Percentiles rank a stretch among this genome's conserved stretches.
Evolutionary conservation across 2,797 vertebrate genomes (phyloP).

Genomic region (Pseudochirops cupreus): DNA sequence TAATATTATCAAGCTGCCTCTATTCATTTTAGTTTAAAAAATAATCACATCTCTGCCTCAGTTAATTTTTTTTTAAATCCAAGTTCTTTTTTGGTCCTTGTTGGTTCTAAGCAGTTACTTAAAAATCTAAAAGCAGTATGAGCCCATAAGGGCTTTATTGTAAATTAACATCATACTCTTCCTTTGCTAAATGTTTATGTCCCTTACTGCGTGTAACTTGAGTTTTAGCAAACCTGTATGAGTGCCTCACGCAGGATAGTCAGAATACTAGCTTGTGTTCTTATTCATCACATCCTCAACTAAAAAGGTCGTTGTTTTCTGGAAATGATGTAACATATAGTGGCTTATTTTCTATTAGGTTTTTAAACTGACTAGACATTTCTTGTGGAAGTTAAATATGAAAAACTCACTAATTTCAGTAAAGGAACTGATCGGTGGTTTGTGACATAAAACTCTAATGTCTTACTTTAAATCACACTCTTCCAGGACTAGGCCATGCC

Average conservation of each 20-base stretch:
- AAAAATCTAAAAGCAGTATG: conserved; percentile 44
- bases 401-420: neutral
- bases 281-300: conserved; percentile 32
- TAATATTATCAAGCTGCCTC: neutral
- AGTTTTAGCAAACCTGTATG: conserved; percentile 19
- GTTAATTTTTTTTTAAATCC: conserved; percentile 25
- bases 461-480: neutral
- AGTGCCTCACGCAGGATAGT: neutral
- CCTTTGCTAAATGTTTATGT: neutral
- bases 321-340: conserved; percentile 2
- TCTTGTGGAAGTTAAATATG: neutral
- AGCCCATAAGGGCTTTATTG: conserved; percentile 7
- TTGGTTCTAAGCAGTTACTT: conserved; percentile 1
- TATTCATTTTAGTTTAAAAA: neutral
- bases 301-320: conserved; percentile 17
- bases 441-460: conserved; percentile 13
- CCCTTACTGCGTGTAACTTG: neutral
- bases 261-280: neutral
- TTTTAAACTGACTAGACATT: conserved; percentile 7
- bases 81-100: neutral
- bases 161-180: neutral
- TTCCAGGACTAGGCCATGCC: neutral
- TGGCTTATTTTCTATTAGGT: conserved; percentile 4
- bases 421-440: neutral
- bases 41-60: neutral